Base-by-base conservation (phyloP, 2,888 invertebrate species). In the Hyles lineata region DNA sequence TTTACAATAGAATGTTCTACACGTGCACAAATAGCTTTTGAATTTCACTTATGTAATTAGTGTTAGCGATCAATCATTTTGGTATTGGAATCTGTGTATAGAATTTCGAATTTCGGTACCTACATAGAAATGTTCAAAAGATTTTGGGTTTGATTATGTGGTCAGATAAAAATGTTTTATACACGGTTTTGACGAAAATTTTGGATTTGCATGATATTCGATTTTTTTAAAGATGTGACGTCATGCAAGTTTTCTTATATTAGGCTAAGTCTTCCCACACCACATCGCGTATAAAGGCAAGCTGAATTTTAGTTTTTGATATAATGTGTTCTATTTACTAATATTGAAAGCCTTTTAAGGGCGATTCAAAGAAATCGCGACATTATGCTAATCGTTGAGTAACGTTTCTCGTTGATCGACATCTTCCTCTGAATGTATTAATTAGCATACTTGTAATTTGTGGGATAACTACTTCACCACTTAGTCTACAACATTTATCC, bases 1-100 rank as follows among this genome's bases (percentile, higher is more conserved):
- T 67, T 67, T 50, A 50, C 67, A 67, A 50, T 67, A 43, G 23
- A 35, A 43, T 43, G 43, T n/a, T 23, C 43, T 67, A 15, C 43
- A 67, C 23, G 43, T 67, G 19, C 55, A 15, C 19, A 50, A 50
- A 55, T 55, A 55, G n/a, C n/a, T 55, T 55, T 55, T 55, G 55
- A 55, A n/a, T 55, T 55, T 55, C 55, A 55, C 55, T 55, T 55
- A 55, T 55, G 7, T n/a, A 55, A 55, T 55, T n/a, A n/a, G 43
- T 43, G 43, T 43, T 1, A n/a, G 2, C n/a, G 19, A 55, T 55
- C 55, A 55, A 55, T 55, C 55, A 55, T 55, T 55, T 55, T 7
- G 55, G 55, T n/a, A n/a, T 55, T 19, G 6, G 19, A n/a, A 55
- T 55, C 55, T 17, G 7, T 55, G 17, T n/a, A 55, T 55, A 11